phyloP scores from a whole-genome alignment of 64 coral and sea anemone genomes.

The Astreopora myriophthalma region DNA sequence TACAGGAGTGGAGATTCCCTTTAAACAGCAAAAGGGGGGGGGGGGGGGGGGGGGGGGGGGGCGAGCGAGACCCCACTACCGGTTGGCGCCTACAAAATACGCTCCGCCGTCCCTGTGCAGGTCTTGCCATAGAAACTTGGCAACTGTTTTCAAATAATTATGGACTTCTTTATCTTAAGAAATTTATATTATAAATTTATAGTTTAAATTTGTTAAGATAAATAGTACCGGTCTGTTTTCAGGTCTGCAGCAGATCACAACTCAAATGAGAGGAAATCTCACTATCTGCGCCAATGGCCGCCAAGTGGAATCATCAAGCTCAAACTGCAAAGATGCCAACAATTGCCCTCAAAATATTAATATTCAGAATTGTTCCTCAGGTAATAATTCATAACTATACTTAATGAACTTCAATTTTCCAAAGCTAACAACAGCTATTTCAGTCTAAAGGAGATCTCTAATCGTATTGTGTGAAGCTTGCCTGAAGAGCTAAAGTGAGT shows the following conservation, averaged over 20 bases:
- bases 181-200: no score
- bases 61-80: no score
- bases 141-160: no score
- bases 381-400: not conserved
- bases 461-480: no score
- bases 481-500: no score
- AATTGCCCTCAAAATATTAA: not conserved
- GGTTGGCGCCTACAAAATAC: no score
- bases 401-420: not conserved
- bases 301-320: not conserved
- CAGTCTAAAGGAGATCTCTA: not conserved
- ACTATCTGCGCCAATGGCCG: not conserved
- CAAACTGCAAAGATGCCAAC: not conserved
- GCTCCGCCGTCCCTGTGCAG: no score
- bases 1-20: not conserved
- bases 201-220: no score
- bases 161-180: no score
- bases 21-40: not conserved
- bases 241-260: not conserved
- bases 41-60: no score
- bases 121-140: no score
- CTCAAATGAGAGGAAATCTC: conserved; percentile 20
- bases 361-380: conserved; percentile 3
- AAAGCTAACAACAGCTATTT: not conserved
- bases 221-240: not conserved